Base-by-base conservation (phyloP, 1,140 invertebrate genomes). In the Ceratosolen solmsi region DNA sequence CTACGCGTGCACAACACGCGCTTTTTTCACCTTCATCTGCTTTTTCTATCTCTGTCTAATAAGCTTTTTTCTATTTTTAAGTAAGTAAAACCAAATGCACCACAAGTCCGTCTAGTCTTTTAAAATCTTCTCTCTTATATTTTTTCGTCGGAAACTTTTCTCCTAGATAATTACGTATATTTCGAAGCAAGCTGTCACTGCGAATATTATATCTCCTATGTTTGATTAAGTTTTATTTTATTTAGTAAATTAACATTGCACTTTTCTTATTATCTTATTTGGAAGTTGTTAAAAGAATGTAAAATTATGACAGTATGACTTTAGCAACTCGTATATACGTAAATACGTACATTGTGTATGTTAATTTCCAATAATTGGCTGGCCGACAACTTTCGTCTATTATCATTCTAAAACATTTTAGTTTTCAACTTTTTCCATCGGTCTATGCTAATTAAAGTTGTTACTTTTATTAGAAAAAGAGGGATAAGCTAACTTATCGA, bases 351-450 rank as follows among this genome's bases (percentile, higher is more conserved):
- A n/a, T n/a, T n/a, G 13, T 27, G 7, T 60, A 60, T 9, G 27
- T n/a, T 36, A n/a, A 2, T 68, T 68, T 68, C 22, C 63, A 68
- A 68, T 68, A 68, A 68, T 36, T 68, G 33, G 33, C 36, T 17
- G 2, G 4, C 38, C 8, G 22, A 68, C 36, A 68, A 36, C 20
- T 65, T 30, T 65, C 15, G 9, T n/a, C n/a, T n/a, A n/a, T n/a
- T n/a, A n/a, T 68, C n/a, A 68, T 38, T 13, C 5, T n/a, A 38
- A 68, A n/a, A 15, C 63, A 38, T 38, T 68, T n/a, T 33, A 38
- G 17, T n/a, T 68, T 68, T 54, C 9, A 20, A 54, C 11, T 54
- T 54, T 54, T 46, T 46, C 13, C 41, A 46, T 46, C 13, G n/a
- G 27, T 22, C 54, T 56, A 56, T 56, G 25, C 25, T 25, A 60